Percentiles rank a stretch among this genome's conserved stretches.
phyloP scores from a whole-genome alignment of 1,140 invertebrate species.

The Atta texana region DNA sequence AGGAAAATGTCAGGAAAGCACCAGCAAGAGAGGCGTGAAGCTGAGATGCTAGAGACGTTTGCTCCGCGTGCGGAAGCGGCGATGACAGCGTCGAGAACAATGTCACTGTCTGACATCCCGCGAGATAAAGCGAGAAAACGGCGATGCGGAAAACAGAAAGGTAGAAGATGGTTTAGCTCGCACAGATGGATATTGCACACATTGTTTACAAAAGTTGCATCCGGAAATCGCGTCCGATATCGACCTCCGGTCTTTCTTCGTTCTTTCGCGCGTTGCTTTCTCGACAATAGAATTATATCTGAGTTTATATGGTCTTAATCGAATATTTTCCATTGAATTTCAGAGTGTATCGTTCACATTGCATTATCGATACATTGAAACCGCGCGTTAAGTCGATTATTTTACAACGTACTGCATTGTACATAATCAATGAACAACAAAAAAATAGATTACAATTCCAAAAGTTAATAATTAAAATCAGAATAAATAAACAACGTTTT shows the following conservation, averaged over 20 bases:
- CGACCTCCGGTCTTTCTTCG: background rate
- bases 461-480: background rate
- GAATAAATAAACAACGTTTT: background rate
- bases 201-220: constrained; percentile 3
- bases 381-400: background rate
- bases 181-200: constrained; percentile 40
- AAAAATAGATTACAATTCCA: background rate
- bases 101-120: constrained; percentile 26
- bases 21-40: background rate
- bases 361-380: background rate
- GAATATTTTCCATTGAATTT: constrained; percentile 23
- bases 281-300: constrained; percentile 10
- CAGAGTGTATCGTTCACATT: background rate
- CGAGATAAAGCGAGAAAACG: constrained; percentile 32
- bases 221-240: background rate
- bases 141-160: constrained; percentile 10
- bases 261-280: constrained; percentile 9
- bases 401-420: background rate
- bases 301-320: constrained; percentile 4
- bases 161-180: constrained; percentile 35
- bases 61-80: constrained; percentile 22
- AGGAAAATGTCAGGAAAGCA: constrained; percentile 5
- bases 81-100: constrained; percentile 52
- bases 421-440: background rate
- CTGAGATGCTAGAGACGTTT: constrained; percentile 20